These are phyloP conservation scores for Eurypyga helias DNA, from an alignment of 2,113 vertebrate genomes.

Conservation along the genomic window DNA sequence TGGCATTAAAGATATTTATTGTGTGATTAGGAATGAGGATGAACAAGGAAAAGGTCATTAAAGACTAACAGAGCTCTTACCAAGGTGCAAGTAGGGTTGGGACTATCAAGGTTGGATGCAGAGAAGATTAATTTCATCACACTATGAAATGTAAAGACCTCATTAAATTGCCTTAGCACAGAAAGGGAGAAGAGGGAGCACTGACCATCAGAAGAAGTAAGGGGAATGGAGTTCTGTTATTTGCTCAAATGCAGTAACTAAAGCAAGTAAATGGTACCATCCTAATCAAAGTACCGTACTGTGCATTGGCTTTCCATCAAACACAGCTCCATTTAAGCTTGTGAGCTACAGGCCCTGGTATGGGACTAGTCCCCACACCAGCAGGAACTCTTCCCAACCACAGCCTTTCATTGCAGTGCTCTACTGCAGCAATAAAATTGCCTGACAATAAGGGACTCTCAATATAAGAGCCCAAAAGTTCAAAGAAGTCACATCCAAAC, in stretches of 20 bases:
- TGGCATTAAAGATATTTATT: neutral
- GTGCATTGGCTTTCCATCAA: neutral
- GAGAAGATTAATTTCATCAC: neutral
- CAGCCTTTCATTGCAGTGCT: neutral
- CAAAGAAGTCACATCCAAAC: neutral
- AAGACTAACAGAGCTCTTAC: neutral
- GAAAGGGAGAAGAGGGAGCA: neutral
- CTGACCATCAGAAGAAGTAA: neutral
- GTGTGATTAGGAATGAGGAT: neutral
- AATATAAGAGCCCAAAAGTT: neutral
- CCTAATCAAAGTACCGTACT: neutral
- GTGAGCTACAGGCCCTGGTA: neutral
- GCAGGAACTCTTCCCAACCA: neutral
- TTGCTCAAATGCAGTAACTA: neutral
- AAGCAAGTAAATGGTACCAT: rapidly evolving
- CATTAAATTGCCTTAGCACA: neutral
- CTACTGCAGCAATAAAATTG: neutral
- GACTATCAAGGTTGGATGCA: neutral
- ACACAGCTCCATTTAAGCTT: neutral
- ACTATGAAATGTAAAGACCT: neutral
- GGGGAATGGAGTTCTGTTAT: neutral
- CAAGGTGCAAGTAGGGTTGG: neutral
- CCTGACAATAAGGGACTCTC: neutral
- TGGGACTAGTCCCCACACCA: neutral
- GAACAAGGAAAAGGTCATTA: neutral